Conservation (phyloP, 2,888 invertebrate species). For the Pollenia amentaria region DNA sequence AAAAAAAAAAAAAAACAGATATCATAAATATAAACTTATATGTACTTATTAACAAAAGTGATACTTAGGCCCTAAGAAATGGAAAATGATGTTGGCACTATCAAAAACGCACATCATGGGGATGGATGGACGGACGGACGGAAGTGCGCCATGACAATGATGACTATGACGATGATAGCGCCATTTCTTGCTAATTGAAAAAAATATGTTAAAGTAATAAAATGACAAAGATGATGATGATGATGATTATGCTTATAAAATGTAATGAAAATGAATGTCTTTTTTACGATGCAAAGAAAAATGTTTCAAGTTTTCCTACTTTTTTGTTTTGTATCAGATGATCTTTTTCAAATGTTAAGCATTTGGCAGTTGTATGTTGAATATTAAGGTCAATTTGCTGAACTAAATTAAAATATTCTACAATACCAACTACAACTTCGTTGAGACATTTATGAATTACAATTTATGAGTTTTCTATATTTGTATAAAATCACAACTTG, state of each 20-base stretch:
- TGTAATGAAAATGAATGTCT: constrained; percentile 39
- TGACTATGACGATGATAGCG: constrained; percentile 46
- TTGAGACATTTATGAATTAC: constrained; percentile 33
- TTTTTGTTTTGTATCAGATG: background rate
- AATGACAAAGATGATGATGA: constrained; percentile 45
- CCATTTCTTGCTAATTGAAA: constrained; percentile 63
- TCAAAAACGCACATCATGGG: constrained; percentile 20
- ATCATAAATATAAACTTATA: no score
- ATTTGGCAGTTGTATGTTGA: constrained; percentile 18
- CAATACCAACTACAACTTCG: constrained; percentile 9
- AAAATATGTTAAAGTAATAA: constrained; percentile 71
- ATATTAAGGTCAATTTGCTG: constrained; percentile 57
- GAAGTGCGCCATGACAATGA: background rate
- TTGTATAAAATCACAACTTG: constrained; percentile 41
- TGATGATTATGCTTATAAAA: constrained; percentile 16
- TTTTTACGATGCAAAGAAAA: constrained; percentile 15
- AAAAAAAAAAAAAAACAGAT: background rate
- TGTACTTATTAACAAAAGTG: no score
- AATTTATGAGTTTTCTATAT: constrained; percentile 47
- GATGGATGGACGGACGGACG: no score
- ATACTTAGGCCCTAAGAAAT: constrained; percentile 31
- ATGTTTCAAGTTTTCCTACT: constrained; percentile 54
- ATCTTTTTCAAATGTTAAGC: constrained; percentile 36
- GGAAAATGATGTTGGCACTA: constrained; percentile 47
- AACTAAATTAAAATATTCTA: constrained; percentile 12